Percentiles rank a stretch among this genome's conserved stretches.
Evolutionary conservation across 2,797 vertebrate genomes (phyloP).

Genomic region (Tauraco hartlaubi): DNA sequence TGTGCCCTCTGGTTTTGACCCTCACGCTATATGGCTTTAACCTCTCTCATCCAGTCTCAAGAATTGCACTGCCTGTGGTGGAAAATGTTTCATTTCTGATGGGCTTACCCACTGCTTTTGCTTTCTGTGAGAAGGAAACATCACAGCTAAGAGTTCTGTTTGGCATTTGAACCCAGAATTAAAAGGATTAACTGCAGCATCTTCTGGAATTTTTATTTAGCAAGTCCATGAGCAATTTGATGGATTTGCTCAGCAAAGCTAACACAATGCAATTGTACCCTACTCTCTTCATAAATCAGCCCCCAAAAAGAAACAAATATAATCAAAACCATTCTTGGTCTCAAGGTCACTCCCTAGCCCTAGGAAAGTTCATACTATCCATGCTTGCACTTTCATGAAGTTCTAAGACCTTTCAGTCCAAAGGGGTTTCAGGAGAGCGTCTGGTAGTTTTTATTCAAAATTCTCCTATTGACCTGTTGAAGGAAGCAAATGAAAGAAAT

Average conservation of each 20-base stretch:
- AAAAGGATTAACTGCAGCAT: background rate
- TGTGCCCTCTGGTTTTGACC: background rate
- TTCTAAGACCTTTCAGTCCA: background rate
- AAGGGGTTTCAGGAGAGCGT: background rate
- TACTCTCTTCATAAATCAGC: background rate
- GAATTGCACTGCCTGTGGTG: background rate
- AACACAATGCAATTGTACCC: background rate
- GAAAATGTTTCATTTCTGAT: background rate
- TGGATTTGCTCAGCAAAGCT: background rate
- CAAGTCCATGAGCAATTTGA: background rate
- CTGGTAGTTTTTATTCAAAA: background rate
- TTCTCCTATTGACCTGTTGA: background rate
- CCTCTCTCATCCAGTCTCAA: background rate
- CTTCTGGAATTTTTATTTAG: background rate
- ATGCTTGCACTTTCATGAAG: background rate
- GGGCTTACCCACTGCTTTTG: background rate
- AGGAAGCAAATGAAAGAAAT: background rate
- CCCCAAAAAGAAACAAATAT: background rate
- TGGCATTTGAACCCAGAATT: background rate
- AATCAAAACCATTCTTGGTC: background rate
- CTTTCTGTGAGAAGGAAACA: background rate
- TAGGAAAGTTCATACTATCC: background rate
- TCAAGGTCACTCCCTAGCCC: background rate
- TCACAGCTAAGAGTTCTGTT: background rate
- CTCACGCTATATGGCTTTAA: background rate